Percentiles rank a stretch among this genome's conserved stretches.
These are phyloP conservation scores for Lethrus apterus DNA, from an alignment of 1,140 invertebrate species.

Conservation along the genomic window DNA sequence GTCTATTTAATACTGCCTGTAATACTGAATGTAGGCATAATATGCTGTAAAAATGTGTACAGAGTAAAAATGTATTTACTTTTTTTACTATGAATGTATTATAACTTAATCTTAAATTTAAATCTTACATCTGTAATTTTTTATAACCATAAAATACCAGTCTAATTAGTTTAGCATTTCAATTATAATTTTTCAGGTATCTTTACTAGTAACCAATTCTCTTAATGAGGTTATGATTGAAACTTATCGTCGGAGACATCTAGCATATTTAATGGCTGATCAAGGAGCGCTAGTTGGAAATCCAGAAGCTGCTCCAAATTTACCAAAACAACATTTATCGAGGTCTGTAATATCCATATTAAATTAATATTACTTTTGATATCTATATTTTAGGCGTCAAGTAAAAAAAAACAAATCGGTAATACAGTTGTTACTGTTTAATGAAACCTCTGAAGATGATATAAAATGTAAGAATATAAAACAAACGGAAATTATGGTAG, in stretches of 20 bases:
- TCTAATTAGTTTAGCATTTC: no score
- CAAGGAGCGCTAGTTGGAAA: slow-evolving; percentile 88
- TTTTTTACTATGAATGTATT: no score
- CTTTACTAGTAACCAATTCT: slow-evolving; percentile 55
- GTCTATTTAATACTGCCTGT: no score
- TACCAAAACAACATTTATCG: slow-evolving; percentile 83
- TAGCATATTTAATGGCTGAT: slow-evolving; percentile 95
- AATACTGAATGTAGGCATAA: no score
- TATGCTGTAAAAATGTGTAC: no score
- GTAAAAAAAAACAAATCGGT: slow-evolving; percentile 87
- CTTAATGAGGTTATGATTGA: slow-evolving; percentile 82
- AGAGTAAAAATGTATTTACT: no score
- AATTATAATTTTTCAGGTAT: slow-evolving; percentile 47
- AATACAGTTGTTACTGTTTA: slow-evolving; percentile 83
- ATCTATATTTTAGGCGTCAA: slow-evolving; percentile 58
- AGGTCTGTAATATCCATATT: slow-evolving; percentile 41
- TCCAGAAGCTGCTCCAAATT: slow-evolving; percentile 77
- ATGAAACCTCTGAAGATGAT: slow-evolving; percentile 69
- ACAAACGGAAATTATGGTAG: slow-evolving; percentile 89
- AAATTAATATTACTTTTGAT: not conserved
- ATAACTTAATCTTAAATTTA: no score
- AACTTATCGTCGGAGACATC: slow-evolving; percentile 80
- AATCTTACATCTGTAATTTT: no score
- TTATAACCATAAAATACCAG: no score
- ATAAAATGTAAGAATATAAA: slow-evolving; percentile 94